Conservation (phyloP, 2,113 vertebrate species). For the Pelobates fuscus region DNA sequence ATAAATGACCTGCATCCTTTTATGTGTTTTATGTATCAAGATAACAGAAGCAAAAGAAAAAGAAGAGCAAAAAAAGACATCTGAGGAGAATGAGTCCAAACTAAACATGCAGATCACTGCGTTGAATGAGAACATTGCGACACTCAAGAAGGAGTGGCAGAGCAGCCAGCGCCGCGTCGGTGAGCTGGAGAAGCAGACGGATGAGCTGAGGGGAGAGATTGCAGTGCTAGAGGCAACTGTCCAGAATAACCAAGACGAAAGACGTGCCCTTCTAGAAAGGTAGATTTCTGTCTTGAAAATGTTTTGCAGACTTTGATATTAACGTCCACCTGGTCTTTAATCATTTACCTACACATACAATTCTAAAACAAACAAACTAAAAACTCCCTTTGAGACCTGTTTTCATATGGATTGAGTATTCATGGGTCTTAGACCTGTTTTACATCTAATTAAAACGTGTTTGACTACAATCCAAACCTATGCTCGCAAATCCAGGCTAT, state of each 20-base stretch:
- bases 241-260: conserved; percentile 96
- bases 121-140: conserved; percentile 92
- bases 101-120: conserved; percentile 85
- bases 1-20: too few relatives aligned
- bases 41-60: conserved; percentile 78
- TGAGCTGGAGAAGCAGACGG: conserved; percentile 93
- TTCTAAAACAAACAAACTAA: too few relatives aligned
- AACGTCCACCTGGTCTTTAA: too few relatives aligned
- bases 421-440: too few relatives aligned
- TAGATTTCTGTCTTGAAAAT: conserved; percentile 53
- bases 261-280: conserved; percentile 91
- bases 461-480: too few relatives aligned
- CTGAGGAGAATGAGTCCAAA: conserved; percentile 84
- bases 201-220: conserved; percentile 93
- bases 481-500: too few relatives aligned
- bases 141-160: conserved; percentile 95
- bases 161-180: conserved; percentile 85
- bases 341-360: too few relatives aligned
- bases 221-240: conserved; percentile 95
- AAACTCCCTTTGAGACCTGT: too few relatives aligned
- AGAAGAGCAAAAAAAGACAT: conserved; percentile 76
- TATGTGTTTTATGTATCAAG: conserved; percentile 64
- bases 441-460: too few relatives aligned
- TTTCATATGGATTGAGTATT: too few relatives aligned
- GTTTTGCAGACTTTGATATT: too few relatives aligned